Percentiles rank a stretch among this genome's conserved stretches.
Conservation (phyloP, 2,888 invertebrate species). For the Diaphora mendica region DNA sequence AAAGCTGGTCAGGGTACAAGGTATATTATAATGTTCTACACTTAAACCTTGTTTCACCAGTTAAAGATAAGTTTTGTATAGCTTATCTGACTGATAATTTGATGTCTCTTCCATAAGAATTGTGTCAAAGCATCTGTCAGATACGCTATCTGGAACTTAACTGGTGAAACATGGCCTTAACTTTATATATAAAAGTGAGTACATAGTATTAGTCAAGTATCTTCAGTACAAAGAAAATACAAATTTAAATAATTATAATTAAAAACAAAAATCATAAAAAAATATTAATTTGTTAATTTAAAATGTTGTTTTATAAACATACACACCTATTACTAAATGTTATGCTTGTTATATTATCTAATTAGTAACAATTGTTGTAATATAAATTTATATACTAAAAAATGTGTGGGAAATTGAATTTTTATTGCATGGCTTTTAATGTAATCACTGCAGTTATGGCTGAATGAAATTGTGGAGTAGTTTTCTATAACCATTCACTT, state of each 20-base stretch:
- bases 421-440: background rate
- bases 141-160: too few species aligned
- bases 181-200: background rate
- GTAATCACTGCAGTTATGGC: background rate
- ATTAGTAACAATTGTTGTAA: constrained; percentile 7
- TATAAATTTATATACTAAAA: background rate
- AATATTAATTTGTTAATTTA: background rate
- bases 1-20: background rate
- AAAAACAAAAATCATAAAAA: background rate
- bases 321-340: background rate
- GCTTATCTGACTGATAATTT: too few species aligned
- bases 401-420: too few species aligned
- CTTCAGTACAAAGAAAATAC: background rate
- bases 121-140: too few species aligned
- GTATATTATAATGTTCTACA: too few species aligned
- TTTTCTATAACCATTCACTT: background rate
- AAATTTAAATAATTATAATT: background rate
- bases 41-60: too few species aligned
- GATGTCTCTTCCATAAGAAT: too few species aligned
- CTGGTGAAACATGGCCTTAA: too few species aligned
- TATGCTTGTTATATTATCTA: background rate
- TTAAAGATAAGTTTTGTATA: too few species aligned
- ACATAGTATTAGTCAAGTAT: background rate
- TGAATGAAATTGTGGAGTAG: background rate
- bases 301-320: background rate